These are phyloP conservation scores for Drosophila erecta DNA, from an alignment of 1,140 invertebrate species.

Conservation along the genomic window DNA sequence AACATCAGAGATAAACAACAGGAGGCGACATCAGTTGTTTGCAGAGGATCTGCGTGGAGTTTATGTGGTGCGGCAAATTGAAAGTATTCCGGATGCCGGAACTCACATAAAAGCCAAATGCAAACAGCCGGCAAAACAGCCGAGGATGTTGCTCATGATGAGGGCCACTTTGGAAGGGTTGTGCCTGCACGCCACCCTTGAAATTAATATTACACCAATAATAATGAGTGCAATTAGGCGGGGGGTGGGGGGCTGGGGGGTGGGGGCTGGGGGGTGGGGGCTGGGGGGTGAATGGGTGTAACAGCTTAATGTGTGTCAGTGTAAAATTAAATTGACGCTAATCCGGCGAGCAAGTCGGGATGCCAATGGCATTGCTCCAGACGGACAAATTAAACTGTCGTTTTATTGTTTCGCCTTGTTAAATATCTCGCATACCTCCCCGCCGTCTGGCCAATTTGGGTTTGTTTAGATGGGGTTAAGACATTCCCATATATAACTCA, in stretches of 20 bases:
- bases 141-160: conserved; percentile 21
- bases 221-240: conserved; percentile 78
- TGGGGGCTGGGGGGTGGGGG: background rate
- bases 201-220: conserved; percentile 74
- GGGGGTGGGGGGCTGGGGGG: background rate
- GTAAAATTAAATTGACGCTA: conserved; percentile 79
- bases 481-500: conserved; percentile 79
- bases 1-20: conserved; percentile 61
- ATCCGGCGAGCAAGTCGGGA: conserved; percentile 42
- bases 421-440: conserved; percentile 74
- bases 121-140: conserved; percentile 55
- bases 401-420: conserved; percentile 77
- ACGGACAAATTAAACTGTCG: conserved; percentile 77
- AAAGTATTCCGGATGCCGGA: conserved; percentile 35
- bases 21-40: conserved; percentile 30
- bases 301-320: conserved; percentile 81
- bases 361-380: conserved; percentile 50
- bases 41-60: conserved; percentile 20
- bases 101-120: conserved; percentile 76
- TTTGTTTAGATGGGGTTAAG: conserved; percentile 82
- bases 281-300: conserved; percentile 12
- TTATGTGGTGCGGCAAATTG: conserved; percentile 63
- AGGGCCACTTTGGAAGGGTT: conserved; percentile 42
- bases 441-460: conserved; percentile 62
- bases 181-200: conserved; percentile 24